phyloP scores from a whole-genome alignment of 1,140 invertebrate genomes.

The Physella acuta region DNA sequence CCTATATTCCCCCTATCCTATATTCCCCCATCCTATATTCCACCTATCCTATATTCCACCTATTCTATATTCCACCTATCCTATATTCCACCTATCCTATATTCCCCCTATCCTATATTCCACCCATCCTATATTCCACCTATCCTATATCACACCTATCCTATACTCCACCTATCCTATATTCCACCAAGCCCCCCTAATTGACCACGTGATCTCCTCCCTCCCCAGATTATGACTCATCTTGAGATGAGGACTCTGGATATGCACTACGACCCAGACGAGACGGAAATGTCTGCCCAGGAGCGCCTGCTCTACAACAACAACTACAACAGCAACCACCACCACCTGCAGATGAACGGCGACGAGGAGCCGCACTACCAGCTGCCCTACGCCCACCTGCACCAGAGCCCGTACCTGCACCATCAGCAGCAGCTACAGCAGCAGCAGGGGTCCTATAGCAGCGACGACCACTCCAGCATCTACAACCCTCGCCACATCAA shows the following conservation, averaged over 20 bases:
- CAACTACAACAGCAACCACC: conserved; percentile 24
- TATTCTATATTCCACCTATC: too few relatives aligned
- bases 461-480: conserved; percentile 15
- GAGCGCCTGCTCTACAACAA: conserved; percentile 30
- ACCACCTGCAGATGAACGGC: conserved; percentile 7
- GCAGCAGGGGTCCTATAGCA: conserved; percentile 17
- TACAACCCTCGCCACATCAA: conserved; percentile 14
- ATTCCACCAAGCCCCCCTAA: too few relatives aligned
- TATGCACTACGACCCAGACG: conserved; percentile 18
- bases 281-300: conserved; percentile 28
- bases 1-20: too few relatives aligned
- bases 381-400: conserved; percentile 21
- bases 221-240: conserved; percentile 31
- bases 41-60: too few relatives aligned
- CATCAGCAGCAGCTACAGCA: conserved; percentile 15
- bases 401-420: conserved; percentile 22
- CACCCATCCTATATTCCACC: too few relatives aligned
- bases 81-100: too few relatives aligned
- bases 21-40: too few relatives aligned
- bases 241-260: conserved; percentile 30
- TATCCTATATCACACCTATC: too few relatives aligned
- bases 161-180: too few relatives aligned
- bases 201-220: too few relatives aligned
- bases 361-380: conserved; percentile 24
- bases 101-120: too few relatives aligned